Evolutionary conservation across 2,797 vertebrate species (phyloP).

Genomic region (Alosa sapidissima): DNA sequence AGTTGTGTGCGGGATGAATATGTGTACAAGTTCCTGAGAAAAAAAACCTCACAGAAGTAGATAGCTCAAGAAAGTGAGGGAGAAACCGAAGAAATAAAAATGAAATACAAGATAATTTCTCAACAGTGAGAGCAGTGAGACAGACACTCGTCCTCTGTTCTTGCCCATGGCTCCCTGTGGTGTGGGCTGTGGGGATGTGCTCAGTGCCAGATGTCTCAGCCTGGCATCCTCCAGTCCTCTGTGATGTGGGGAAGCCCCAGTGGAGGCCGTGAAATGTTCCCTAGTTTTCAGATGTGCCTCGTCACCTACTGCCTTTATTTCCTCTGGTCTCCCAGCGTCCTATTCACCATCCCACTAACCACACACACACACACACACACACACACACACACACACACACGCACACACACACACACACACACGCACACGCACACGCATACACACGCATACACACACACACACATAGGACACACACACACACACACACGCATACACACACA

Average conservation of each 20-base stretch:
- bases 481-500: not conserved
- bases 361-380: not conserved
- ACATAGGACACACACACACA: not conserved
- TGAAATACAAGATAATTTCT: not conserved
- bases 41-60: not conserved
- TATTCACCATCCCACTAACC: not conserved
- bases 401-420: too few species aligned
- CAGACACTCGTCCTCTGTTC: not conserved
- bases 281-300: not conserved
- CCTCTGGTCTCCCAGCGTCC: not conserved
- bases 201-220: not conserved
- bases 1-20: too few species aligned
- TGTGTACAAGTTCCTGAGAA: not conserved
- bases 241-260: not conserved
- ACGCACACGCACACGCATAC: not conserved
- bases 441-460: not conserved
- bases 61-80: not conserved
- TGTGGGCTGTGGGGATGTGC: not conserved
- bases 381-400: not conserved
- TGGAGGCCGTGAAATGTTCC: not conserved
- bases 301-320: conserved; percentile 3
- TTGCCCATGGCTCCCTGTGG: not conserved
- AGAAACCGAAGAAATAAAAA: not conserved
- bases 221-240: not conserved
- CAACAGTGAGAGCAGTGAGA: not conserved